These are phyloP conservation scores for Lissonota sp. DNA, from an alignment of 2,888 invertebrate genomes.

Conservation along the genomic window DNA sequence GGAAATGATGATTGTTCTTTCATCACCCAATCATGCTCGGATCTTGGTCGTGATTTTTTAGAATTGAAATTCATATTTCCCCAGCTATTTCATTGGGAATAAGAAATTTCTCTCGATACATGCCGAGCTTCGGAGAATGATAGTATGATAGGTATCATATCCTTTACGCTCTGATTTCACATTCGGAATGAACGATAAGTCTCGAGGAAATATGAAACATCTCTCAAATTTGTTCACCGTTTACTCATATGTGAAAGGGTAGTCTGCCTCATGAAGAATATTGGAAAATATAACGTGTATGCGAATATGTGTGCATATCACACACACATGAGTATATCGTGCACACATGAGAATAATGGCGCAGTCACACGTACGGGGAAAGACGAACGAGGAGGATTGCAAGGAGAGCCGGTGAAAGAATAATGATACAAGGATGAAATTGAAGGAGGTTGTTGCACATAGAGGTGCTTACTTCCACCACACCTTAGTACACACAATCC, in stretches of 20 bases:
- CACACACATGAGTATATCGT: neutral
- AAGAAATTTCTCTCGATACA: neutral
- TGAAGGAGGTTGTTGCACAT: slow-evolving; percentile 14
- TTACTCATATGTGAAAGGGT: slow-evolving; percentile 24
- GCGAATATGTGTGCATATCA: neutral
- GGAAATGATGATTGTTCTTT: neutral
- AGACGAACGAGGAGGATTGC: slow-evolving; percentile 36
- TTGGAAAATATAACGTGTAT: slow-evolving; percentile 8
- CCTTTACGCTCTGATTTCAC: neutral
- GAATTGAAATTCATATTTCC: no score
- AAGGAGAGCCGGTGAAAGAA: slow-evolving; percentile 34
- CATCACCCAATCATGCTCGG: neutral
- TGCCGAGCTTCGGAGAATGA: slow-evolving; percentile 4
- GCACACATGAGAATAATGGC: slow-evolving; percentile 18
- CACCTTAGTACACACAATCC: neutral
- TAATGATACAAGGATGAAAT: slow-evolving; percentile 40
- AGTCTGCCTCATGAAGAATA: slow-evolving; percentile 34
- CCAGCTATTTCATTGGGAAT: no score
- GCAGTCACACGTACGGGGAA: slow-evolving; percentile 13
- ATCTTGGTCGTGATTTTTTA: neutral
- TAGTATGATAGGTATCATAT: slow-evolving; percentile 12
- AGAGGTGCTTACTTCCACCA: slow-evolving; percentile 19
- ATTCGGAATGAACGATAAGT: slow-evolving; percentile 30
- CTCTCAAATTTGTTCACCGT: slow-evolving; percentile 35
- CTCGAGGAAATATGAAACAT: slow-evolving; percentile 34